Conservation (phyloP, 2,888 invertebrate species). For the Thereva unica region DNA sequence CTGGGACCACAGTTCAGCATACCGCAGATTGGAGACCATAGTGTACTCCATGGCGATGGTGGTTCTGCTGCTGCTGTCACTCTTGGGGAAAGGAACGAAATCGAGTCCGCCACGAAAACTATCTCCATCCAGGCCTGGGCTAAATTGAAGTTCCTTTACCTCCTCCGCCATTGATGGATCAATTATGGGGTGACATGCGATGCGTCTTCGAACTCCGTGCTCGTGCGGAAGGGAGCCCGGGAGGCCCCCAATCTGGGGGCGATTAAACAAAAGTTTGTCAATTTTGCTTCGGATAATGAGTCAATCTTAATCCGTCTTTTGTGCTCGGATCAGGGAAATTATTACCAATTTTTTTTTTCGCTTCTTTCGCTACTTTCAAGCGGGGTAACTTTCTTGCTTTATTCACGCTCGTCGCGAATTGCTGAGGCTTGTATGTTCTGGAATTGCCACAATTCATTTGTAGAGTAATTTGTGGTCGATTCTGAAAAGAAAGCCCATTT, state of each 20-base stretch:
- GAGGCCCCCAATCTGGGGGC: slow-evolving; percentile 11
- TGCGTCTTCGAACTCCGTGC: no score
- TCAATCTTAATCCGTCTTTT: not conserved
- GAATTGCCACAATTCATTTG: not conserved
- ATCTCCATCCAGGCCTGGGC: not conserved
- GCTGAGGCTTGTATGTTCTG: not conserved
- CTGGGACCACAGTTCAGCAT: no score
- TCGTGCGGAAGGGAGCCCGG: slow-evolving; percentile 17
- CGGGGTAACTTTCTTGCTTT: slow-evolving; percentile 24
- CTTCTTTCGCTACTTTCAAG: slow-evolving; percentile 7
- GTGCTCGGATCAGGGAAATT: slow-evolving; percentile 14
- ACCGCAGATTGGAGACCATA: no score
- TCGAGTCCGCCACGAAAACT: not conserved
- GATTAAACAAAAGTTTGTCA: slow-evolving; percentile 30
- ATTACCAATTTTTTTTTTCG: slow-evolving; percentile 7
- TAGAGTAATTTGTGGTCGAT: not conserved
- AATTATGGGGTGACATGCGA: slow-evolving; percentile 22
- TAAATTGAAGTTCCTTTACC: not conserved
- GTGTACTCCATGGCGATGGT: no score
- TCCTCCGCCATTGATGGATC: slow-evolving; percentile 35
- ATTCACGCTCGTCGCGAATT: not conserved
- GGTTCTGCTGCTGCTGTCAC: no score
- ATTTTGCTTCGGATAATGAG: slow-evolving; percentile 11
- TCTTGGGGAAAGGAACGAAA: not conserved
- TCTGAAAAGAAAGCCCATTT: no score